A percentile compares a stretch with the other conserved stretches of the same genome.
Evolutionary conservation across 53 echinoderm and acorn worm species (phyloP).

Genomic region (Holothuria scabra): DNA sequence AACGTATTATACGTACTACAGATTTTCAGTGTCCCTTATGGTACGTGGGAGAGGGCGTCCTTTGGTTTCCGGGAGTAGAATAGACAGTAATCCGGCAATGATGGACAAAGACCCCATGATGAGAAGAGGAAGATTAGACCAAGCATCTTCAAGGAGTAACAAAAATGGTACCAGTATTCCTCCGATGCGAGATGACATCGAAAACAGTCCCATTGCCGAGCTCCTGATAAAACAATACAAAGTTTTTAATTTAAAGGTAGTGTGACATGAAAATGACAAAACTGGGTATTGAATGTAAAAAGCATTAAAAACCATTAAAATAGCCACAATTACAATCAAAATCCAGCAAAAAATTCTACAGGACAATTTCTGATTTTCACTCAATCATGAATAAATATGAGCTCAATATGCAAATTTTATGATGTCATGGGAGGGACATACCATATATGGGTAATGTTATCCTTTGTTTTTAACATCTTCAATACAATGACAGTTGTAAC

Average conservation of each 20-base stretch:
- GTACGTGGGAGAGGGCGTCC: slow-evolving; percentile 4
- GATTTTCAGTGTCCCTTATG: neutral
- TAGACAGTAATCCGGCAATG: neutral
- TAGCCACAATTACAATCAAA: too few species aligned
- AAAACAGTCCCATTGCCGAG: slow-evolving; percentile 74
- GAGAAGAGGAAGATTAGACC: neutral
- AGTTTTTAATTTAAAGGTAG: neutral
- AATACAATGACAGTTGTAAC: too few species aligned
- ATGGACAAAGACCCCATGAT: neutral
- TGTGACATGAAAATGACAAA: too few species aligned
- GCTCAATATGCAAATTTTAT: too few species aligned
- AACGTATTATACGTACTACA: neutral
- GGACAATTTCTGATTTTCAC: too few species aligned
- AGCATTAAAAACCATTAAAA: too few species aligned
- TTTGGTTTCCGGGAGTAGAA: slow-evolving; percentile 12
- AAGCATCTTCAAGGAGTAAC: slow-evolving; percentile 46
- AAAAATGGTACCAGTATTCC: slow-evolving; percentile 76
- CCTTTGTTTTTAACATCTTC: too few species aligned
- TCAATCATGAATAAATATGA: too few species aligned
- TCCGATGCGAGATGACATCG: slow-evolving; percentile 83
- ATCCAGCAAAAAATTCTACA: too few species aligned
- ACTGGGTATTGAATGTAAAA: too few species aligned
- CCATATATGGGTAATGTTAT: too few species aligned
- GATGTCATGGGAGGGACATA: too few species aligned
- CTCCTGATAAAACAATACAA: slow-evolving; percentile 49